Evolutionary conservation across 2,797 vertebrate species (phyloP).

Genomic region (Sparidentex hasta): DNA sequence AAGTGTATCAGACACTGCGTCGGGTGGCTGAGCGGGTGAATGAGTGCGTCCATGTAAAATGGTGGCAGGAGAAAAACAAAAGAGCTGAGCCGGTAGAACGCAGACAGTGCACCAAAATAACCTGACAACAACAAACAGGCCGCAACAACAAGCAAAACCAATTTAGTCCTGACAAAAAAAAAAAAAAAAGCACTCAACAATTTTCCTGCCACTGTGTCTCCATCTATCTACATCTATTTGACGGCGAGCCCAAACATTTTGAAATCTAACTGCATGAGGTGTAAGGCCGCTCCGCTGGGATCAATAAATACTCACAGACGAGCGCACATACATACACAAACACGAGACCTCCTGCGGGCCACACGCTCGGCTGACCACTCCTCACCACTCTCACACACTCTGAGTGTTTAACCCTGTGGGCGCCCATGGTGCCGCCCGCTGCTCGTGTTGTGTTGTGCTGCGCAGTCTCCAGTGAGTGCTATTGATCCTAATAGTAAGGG

Average conservation of each 20-base stretch:
- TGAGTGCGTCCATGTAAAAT: constrained; percentile 43
- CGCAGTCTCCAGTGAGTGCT: constrained; percentile 50
- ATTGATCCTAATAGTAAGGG: constrained; percentile 64
- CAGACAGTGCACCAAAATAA: constrained; percentile 16
- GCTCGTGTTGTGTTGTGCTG: not conserved
- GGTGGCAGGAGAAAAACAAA: not conserved
- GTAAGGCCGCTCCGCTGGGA: not conserved
- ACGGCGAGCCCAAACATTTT: constrained; percentile 12
- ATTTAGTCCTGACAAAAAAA: constrained; percentile 3
- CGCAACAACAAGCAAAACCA: not conserved
- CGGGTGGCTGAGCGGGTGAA: constrained; percentile 10
- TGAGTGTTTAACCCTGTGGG: constrained; percentile 56
- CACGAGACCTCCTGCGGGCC: constrained; percentile 10
- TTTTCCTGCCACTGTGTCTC: not conserved
- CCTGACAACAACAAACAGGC: constrained; percentile 19
- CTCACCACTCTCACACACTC: constrained; percentile 47
- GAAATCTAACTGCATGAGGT: constrained; percentile 6
- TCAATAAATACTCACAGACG: constrained; percentile 31
- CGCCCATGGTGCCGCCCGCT: not conserved
- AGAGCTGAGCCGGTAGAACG: not conserved
- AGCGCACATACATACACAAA: constrained; percentile 26
- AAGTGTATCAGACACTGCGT: constrained; percentile 38
- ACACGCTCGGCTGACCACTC: constrained; percentile 47
- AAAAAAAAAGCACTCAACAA: not conserved
- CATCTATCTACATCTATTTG: not conserved